Base-by-base conservation (phyloP, 30 jellyfish, hydroid and myxozoan genomes). In the Aurelia aurita region DNA sequence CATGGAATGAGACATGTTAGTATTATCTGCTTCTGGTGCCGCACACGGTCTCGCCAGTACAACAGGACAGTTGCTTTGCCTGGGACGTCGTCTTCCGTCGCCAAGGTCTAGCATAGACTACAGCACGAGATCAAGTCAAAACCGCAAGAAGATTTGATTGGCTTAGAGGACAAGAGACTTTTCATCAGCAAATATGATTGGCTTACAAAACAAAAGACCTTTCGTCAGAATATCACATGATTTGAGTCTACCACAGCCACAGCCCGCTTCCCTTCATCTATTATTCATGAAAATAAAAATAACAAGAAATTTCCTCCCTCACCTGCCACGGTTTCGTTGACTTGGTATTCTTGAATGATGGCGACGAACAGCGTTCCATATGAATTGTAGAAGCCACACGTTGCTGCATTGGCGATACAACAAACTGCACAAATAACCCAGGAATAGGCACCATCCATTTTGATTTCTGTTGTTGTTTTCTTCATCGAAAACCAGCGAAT, bases 271-370 rank as follows among this genome's bases (percentile, higher is more conserved):
- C 58, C 12, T 29, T 39, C 68, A 65, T 80, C 75, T 44, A 65
- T 80, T 44, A 80, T 65, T 80, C 29, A 80, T 80, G 72, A 35
- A 10, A 12, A 22, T 21, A 28, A 81, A 58, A 84, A 39, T 80
- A 45, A 54, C 84, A 34, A 63, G 13, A 20, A 47, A 54, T 58
- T 58, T 82, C 22, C 35, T 45, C 64, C 22, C 35, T 45, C 64
- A 94, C 99, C 99, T 82, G 99, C 99, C 58, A 83, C 71, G 29
- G 89, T 60, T 51, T 84, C 99, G 21, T 95, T 47, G 47, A 88
- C 79, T 7, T 74, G 61, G 90, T 74, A 89, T 35, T 90, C 91
- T 3, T 77, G 79, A 23, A 89, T 63, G 68, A 94, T 84, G 70
- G 96, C 99, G 20, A 79, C 89, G 70, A 70, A 94, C 53, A 94